Evolutionary conservation across 2,888 invertebrate genomes (phyloP).

Genomic region (Leptarthrus brevirostris): DNA sequence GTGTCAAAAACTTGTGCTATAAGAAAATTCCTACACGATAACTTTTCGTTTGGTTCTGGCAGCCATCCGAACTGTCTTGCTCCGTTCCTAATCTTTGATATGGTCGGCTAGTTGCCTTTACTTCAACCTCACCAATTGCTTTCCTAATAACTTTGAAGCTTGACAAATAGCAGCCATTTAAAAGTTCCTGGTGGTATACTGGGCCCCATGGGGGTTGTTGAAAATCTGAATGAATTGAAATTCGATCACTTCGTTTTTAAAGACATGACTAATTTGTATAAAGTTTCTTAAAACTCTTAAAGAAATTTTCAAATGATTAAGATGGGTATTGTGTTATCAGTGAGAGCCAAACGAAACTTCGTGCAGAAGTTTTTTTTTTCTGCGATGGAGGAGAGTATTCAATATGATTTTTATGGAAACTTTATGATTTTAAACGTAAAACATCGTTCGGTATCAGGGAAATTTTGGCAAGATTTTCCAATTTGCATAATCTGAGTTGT

Average conservation of each 20-base stretch:
- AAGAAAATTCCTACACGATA: not conserved
- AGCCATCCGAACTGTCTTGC: not conserved
- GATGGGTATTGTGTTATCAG: not conserved
- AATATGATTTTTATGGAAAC: not conserved
- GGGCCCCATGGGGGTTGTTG: not conserved
- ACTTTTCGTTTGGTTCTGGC: not conserved
- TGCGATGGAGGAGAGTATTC: not conserved
- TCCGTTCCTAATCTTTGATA: not conserved
- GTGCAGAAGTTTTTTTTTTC: not conserved
- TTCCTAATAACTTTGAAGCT: not conserved
- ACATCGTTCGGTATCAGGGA: too few relatives aligned
- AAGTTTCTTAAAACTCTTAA: conserved; percentile 1
- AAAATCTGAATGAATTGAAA: not conserved
- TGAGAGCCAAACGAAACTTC: not conserved
- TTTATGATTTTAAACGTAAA: not conserved
- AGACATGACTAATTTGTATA: not conserved
- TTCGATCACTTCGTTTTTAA: not conserved
- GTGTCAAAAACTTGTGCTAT: not conserved
- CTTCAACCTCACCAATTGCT: not conserved
- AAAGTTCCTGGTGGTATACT: not conserved
- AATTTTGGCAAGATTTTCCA: too few relatives aligned
- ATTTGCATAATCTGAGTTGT: too few relatives aligned
- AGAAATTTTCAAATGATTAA: not conserved
- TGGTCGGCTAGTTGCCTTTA: not conserved
- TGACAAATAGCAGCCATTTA: not conserved